A percentile compares a stretch with the other conserved stretches of the same genome.
Conservation (phyloP, 1,140 invertebrate species). For the Drosophila nigromelanica region DNA sequence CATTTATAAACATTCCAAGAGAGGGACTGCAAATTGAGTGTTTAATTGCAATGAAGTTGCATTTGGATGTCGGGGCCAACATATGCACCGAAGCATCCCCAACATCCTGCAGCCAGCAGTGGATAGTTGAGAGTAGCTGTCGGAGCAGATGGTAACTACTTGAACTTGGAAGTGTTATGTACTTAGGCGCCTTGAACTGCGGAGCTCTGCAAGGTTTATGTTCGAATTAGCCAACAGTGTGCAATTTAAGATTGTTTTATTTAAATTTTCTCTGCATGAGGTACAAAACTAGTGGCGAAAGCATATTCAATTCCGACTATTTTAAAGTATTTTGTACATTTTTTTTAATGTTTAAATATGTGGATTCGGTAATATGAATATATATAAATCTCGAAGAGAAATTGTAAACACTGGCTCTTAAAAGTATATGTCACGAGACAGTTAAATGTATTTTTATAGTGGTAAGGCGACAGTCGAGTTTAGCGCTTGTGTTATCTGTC, state of each 20-base stretch:
- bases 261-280: too few relatives aligned
- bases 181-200: slow-evolving; percentile 4
- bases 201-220: background rate
- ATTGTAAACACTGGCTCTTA: background rate
- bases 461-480: slow-evolving; percentile 8
- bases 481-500: slow-evolving; percentile 18
- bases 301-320: too few relatives aligned
- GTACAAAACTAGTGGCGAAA: too few relatives aligned
- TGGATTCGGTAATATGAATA: too few relatives aligned
- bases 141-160: slow-evolving; percentile 22
- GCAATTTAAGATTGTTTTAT: too few relatives aligned
- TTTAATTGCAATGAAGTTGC: slow-evolving; percentile 72
- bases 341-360: too few relatives aligned
- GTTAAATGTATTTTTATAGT: background rate
- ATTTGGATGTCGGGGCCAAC: slow-evolving; percentile 51
- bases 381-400: too few relatives aligned
- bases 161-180: slow-evolving; percentile 27
- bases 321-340: too few relatives aligned
- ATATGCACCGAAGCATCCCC: slow-evolving; percentile 43
- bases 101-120: background rate
- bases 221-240: background rate
- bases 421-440: background rate
- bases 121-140: background rate
- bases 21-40: slow-evolving; percentile 70
- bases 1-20: slow-evolving; percentile 67